Conservation (phyloP, 2,888 invertebrate genomes). For the Pyrocoelia pectoralis region DNA sequence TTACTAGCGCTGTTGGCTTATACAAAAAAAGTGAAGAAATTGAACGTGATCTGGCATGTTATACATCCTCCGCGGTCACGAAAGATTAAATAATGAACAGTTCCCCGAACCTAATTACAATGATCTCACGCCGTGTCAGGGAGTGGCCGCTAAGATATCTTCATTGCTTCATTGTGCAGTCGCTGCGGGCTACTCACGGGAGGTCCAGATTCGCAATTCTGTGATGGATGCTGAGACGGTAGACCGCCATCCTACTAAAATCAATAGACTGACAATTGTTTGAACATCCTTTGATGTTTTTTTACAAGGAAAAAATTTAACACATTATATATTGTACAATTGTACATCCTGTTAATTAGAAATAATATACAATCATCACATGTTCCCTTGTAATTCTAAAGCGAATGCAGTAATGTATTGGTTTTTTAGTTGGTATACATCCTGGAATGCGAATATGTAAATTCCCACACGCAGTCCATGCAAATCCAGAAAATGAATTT, state of each 20-base stretch:
- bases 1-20: slow-evolving; percentile 5
- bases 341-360: too few species aligned
- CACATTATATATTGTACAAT: too few species aligned
- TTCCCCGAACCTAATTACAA: slow-evolving; percentile 54
- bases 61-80: slow-evolving; percentile 33
- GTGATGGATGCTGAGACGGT: slow-evolving; percentile 32
- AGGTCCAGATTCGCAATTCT: slow-evolving; percentile 49
- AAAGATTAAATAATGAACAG: slow-evolving; percentile 48
- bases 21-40: slow-evolving; percentile 29
- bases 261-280: slow-evolving; percentile 7
- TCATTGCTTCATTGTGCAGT: slow-evolving; percentile 57
- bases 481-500: slow-evolving; percentile 51
- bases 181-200: slow-evolving; percentile 53
- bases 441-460: slow-evolving; percentile 43
- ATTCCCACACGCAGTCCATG: slow-evolving; percentile 50
- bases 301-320: too few species aligned
- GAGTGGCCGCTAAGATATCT: slow-evolving; percentile 55
- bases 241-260: slow-evolving; percentile 38
- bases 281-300: background rate
- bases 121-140: slow-evolving; percentile 52
- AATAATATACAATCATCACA: too few species aligned
- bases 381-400: too few species aligned
- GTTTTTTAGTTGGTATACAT: background rate
- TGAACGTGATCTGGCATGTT: slow-evolving; percentile 27
- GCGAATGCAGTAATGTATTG: background rate